phyloP scores from a whole-genome alignment of 2,113 vertebrate genomes.

The Scortum barcoo region DNA sequence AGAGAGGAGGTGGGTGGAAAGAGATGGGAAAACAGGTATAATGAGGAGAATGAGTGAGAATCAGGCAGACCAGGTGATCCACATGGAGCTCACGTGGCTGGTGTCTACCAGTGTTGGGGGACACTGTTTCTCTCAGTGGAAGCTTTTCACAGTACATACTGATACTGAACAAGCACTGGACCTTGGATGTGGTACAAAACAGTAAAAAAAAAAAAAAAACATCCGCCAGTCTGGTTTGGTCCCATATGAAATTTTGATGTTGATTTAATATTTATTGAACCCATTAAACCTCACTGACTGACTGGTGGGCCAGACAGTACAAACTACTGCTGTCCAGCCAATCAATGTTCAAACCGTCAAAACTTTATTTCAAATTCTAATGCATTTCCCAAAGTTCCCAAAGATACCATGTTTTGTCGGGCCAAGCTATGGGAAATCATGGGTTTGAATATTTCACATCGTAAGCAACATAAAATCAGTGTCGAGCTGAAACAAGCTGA shows the following conservation, averaged over 20 bases:
- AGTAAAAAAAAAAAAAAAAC: conserved; percentile 7
- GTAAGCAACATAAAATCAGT: conserved; percentile 19
- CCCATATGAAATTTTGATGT: conserved; percentile 11
- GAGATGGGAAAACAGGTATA: conserved; percentile 23
- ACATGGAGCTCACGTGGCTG: neutral
- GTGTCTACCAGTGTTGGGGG: neutral
- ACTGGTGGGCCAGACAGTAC: neutral
- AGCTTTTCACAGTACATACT: neutral
- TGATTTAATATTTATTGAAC: conserved; percentile 37
- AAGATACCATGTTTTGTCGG: neutral
- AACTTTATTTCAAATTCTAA: neutral
- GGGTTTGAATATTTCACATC: neutral
- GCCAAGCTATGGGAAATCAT: neutral
- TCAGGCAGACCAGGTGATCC: neutral
- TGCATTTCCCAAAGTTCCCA: neutral
- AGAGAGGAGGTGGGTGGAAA: conserved; percentile 31
- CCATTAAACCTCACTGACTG: neutral
- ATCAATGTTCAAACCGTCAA: conserved; percentile 2
- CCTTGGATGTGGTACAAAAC: neutral
- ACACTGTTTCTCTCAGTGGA: too few species aligned
- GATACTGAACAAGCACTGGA: neutral
- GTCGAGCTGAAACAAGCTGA: conserved; percentile 11
- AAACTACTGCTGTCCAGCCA: neutral
- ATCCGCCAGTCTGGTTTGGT: neutral
- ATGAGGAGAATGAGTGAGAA: conserved; percentile 27